A percentile compares a stretch with the other conserved stretches of the same genome.
Conservation (phyloP, 1,140 invertebrate species). For the Neodiprion virginianus region DNA sequence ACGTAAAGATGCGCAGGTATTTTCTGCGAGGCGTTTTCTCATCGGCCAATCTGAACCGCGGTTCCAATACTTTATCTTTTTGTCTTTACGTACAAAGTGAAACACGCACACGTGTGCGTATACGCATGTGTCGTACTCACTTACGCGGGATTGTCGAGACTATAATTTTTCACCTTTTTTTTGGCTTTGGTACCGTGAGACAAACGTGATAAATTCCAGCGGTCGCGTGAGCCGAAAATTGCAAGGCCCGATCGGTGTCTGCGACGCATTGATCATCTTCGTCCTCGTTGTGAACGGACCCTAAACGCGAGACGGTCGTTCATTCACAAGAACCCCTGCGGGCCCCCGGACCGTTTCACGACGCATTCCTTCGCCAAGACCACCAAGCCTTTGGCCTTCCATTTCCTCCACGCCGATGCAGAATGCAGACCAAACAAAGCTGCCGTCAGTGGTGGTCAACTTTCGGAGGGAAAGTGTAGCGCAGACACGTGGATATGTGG, state of each 20-base stretch:
- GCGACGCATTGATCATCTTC: no score
- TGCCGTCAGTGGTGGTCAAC: not conserved
- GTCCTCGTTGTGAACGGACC: not conserved
- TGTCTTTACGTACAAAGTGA: no score
- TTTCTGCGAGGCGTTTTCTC: not conserved
- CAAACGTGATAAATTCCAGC: no score
- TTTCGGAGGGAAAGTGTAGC: not conserved
- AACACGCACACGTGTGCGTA: no score
- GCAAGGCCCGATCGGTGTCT: no score
- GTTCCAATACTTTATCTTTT: no score
- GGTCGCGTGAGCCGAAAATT: no score
- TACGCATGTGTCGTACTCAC: no score
- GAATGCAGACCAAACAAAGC: constrained; percentile 7
- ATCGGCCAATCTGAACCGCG: not conserved
- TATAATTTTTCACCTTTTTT: no score
- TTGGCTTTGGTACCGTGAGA: no score
- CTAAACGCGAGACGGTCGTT: constrained; percentile 6
- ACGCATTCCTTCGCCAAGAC: constrained; percentile 4
- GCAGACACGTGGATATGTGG: no score
- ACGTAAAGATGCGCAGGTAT: not conserved
- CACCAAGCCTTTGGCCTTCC: constrained; percentile 4
- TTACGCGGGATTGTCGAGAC: no score
- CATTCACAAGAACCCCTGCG: constrained; percentile 6
- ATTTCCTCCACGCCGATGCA: not conserved
- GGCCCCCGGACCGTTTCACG: constrained; percentile 6